phyloP scores from a whole-genome alignment of 2,888 invertebrate species.

The Odontomyia ornata region DNA sequence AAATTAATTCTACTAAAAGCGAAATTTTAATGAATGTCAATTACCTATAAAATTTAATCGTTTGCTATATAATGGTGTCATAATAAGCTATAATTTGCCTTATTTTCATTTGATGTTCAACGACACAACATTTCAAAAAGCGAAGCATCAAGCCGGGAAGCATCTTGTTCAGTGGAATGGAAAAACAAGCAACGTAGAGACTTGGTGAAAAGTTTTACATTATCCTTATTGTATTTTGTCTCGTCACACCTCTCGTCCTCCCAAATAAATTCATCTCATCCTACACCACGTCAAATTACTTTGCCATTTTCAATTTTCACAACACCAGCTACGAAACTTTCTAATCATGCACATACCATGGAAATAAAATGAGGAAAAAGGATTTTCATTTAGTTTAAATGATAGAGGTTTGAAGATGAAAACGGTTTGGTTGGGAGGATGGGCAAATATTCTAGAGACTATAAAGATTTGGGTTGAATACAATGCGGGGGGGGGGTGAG shows the following conservation, averaged over 20 bases:
- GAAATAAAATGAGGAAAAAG: constrained; percentile 35
- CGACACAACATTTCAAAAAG: no score
- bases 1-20: constrained; percentile 28
- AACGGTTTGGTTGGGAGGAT: no score
- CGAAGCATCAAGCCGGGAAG: no score
- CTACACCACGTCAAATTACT: no score
- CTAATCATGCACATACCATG: constrained; percentile 33
- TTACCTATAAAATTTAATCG: constrained; percentile 33
- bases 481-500: background rate
- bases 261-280: no score
- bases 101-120: background rate
- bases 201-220: no score
- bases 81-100: constrained; percentile 10
- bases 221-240: no score
- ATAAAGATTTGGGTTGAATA: background rate
- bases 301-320: constrained; percentile 30
- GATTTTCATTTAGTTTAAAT: constrained; percentile 38
- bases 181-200: no score
- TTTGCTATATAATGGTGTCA: constrained; percentile 13
- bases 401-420: background rate
- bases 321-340: background rate
- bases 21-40: constrained; percentile 41
- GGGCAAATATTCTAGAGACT: background rate
- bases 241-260: no score
- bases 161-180: no score